A percentile compares a stretch with the other conserved stretches of the same genome.
phyloP scores from a whole-genome alignment of 2,797 vertebrate species.

The Chloroceryle amazona region DNA sequence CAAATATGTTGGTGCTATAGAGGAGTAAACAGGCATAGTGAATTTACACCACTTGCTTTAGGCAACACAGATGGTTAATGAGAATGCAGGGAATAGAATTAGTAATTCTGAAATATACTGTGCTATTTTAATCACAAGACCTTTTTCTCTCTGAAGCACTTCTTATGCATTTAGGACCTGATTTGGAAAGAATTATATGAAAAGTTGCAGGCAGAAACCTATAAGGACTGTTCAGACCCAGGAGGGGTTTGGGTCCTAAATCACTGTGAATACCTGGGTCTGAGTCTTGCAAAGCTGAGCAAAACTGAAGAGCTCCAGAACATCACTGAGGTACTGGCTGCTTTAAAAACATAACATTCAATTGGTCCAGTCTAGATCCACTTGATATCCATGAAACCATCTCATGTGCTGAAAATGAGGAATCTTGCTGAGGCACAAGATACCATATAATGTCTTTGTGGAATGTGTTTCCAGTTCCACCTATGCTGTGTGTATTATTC shows the following conservation, averaged over 20 bases:
- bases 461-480: neutral
- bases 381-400: neutral
- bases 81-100: slow-evolving; percentile 22
- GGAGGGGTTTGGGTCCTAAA: neutral
- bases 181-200: slow-evolving; percentile 5
- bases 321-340: neutral
- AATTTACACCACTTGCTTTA: slow-evolving; percentile 22
- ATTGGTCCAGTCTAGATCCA: neutral
- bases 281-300: neutral
- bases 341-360: neutral
- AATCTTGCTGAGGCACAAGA: neutral
- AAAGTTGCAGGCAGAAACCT: neutral
- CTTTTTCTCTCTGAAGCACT: neutral
- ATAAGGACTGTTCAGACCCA: neutral
- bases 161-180: neutral
- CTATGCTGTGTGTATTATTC: neutral
- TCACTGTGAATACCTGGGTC: neutral
- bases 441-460: neutral
- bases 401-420: neutral
- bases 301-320: neutral
- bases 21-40: slow-evolving; percentile 15
- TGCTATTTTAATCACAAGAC: slow-evolving; percentile 33
- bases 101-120: neutral
- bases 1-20: neutral
- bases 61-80: slow-evolving; percentile 23